phyloP scores from a whole-genome alignment of 2,113 vertebrate genomes.

The Nothobranchius kuhntae region DNA sequence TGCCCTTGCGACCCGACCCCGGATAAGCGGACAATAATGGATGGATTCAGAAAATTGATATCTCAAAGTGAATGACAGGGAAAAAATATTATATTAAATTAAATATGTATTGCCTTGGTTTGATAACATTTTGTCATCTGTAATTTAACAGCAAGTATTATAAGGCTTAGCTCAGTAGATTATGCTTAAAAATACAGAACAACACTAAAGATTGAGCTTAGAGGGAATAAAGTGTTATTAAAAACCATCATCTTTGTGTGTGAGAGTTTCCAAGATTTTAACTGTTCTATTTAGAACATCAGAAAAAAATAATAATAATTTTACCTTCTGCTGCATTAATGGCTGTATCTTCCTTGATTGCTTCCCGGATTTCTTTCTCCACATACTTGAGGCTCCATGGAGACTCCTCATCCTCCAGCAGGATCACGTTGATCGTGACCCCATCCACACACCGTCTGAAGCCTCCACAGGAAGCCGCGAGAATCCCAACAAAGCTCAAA shows the following conservation, averaged over 20 bases:
- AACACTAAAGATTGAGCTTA: no score
- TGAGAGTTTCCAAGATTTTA: no score
- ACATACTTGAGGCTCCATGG: slow-evolving; percentile 76
- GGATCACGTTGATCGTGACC: slow-evolving; percentile 85
- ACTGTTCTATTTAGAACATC: no score
- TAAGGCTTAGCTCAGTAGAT: background rate
- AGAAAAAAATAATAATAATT: no score
- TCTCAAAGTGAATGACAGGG: no score
- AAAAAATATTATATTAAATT: no score
- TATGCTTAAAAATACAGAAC: no score
- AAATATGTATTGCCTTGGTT: slow-evolving; percentile 1
- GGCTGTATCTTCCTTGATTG: slow-evolving; percentile 70
- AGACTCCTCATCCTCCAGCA: slow-evolving; percentile 83
- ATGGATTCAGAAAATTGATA: no score
- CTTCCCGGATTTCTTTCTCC: slow-evolving; percentile 66
- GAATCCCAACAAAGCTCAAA: slow-evolving; percentile 30
- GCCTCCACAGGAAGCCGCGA: slow-evolving; percentile 6
- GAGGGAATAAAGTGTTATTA: no score
- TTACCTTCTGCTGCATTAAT: slow-evolving; percentile 62
- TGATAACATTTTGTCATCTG: background rate
- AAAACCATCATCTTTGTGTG: no score
- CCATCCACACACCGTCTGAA: slow-evolving; percentile 40
- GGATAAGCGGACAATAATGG: no score
- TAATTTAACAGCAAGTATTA: background rate
- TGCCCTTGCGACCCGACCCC: no score